These are phyloP conservation scores for Mionectes macconnelli DNA, from an alignment of 2,113 vertebrate species.

Conservation along the genomic window DNA sequence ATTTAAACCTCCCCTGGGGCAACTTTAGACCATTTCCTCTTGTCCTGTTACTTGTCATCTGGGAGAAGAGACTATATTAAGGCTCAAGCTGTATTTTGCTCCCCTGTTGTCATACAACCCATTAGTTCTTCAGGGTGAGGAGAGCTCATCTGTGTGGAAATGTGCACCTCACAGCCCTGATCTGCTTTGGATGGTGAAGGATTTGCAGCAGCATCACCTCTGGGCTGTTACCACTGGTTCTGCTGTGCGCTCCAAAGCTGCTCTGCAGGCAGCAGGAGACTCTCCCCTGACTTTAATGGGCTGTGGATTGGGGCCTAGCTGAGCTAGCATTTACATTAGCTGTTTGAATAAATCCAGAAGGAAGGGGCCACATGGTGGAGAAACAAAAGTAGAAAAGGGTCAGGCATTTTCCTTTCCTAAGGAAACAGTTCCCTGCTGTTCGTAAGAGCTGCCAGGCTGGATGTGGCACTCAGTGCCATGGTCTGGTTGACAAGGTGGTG, in stretches of 20 bases:
- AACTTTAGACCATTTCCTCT: background rate
- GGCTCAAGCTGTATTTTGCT: background rate
- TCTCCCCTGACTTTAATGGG: background rate
- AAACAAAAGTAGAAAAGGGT: background rate
- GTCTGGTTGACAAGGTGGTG: background rate
- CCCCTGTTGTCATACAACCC: background rate
- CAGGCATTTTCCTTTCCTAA: background rate
- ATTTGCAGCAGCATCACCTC: background rate
- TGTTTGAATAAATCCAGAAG: background rate
- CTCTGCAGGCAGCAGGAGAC: background rate
- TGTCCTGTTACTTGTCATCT: background rate
- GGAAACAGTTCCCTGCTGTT: background rate
- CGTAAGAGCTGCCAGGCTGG: background rate
- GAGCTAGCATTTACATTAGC: background rate
- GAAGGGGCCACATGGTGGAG: background rate
- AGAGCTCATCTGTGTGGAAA: background rate
- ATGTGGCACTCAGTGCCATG: background rate
- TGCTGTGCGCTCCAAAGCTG: background rate
- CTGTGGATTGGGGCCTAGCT: background rate
- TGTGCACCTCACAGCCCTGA: background rate
- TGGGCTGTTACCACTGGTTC: background rate
- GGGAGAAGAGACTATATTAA: background rate
- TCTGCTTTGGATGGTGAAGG: background rate
- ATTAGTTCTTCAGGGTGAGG: background rate
- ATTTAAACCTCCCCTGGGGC: background rate